Evolutionary conservation across 2,888 invertebrate species (phyloP), one percentile per base, ranked within the genome.

Genomic region (Eretmocerus hayati): DNA sequence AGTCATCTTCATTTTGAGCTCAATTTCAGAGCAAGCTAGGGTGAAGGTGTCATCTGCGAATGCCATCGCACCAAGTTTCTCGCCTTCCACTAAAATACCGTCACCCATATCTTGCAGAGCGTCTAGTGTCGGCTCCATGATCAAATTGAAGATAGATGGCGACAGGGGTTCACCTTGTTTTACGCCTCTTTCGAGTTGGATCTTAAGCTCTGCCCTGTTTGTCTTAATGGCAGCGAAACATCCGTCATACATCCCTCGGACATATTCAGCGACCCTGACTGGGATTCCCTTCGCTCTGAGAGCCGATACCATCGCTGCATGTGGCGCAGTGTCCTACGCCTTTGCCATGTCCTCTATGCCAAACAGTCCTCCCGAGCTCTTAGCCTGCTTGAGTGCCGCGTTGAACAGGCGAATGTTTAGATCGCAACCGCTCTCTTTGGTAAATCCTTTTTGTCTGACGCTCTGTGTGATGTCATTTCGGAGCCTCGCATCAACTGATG

Each of bases 151-250:
- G 0, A 53, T 3, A 2, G 56, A 33, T 0, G 56, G 56, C 0
- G 56, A 54, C 1, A 57, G 23, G 0, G 71, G 74, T 69, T 75
- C 75, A 65, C 75, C 64, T 71, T 73, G 71, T 69, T 71, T 73
- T 66, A 76, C 66, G 62, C 72, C 69, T 67, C 69, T 19, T 1
- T 15, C 13, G 0, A 56, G 31, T 20, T 21, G 21, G 6, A 53
- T 33, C 0, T 35, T 1, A 1, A 43, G 21, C 3, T 35, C 15
- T 58, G 62, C 72, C 2, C 30, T 20, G 2, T 3, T 11, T 2
- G 36, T 19, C 13, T n/a, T 31, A 1, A 46, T 40, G 2, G 5
- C 20, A 1, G 52, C 49, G 2, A 2, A 31, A 3, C 39, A 39
- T 2, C 19, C 22, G 9, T 21, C 11, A 9, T 39, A 46, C 39